A percentile compares a stretch with the other conserved stretches of the same genome.
Conservation (phyloP, 2,113 vertebrate species). For the Tichodroma muraria region DNA sequence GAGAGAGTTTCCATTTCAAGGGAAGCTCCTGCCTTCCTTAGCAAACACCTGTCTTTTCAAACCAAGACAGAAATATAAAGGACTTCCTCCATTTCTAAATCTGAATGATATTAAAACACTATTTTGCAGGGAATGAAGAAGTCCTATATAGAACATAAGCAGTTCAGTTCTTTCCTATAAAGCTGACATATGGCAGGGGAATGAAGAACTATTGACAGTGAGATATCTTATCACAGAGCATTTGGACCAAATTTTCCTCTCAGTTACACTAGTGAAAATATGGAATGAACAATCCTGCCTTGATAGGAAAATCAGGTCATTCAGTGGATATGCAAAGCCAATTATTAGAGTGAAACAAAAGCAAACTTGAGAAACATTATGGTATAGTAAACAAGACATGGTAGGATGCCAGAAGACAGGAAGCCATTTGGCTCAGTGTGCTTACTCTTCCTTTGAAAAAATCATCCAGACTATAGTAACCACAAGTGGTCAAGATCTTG, state of each 20-base stretch:
- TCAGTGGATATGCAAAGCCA: conserved; percentile 36
- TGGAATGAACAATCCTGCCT: conserved; percentile 19
- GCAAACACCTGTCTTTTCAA: no score
- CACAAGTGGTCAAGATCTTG: neutral
- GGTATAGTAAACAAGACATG: neutral
- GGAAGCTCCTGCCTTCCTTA: no score
- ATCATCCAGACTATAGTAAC: neutral
- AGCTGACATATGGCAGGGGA: conserved; percentile 39
- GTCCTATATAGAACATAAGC: conserved; percentile 28
- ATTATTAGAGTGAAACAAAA: conserved; percentile 26
- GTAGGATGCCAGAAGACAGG: neutral
- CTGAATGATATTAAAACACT: neutral
- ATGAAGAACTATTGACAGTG: conserved; percentile 34
- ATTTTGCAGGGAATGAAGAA: conserved; percentile 1
- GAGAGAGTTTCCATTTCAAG: no score
- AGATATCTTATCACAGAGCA: conserved; percentile 15
- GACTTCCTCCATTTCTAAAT: neutral
- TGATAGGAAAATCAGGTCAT: conserved; percentile 20
- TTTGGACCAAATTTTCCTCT: conserved; percentile 36
- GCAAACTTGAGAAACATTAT: conserved; percentile 38
- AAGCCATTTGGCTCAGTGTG: neutral
- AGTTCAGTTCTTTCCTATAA: conserved; percentile 28
- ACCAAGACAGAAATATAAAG: neutral
- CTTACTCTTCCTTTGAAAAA: neutral
- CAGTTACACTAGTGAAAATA: conserved; percentile 28